Evolutionary conservation across 2,797 vertebrate species (phyloP).

Genomic region (Acropternis orthonyx): DNA sequence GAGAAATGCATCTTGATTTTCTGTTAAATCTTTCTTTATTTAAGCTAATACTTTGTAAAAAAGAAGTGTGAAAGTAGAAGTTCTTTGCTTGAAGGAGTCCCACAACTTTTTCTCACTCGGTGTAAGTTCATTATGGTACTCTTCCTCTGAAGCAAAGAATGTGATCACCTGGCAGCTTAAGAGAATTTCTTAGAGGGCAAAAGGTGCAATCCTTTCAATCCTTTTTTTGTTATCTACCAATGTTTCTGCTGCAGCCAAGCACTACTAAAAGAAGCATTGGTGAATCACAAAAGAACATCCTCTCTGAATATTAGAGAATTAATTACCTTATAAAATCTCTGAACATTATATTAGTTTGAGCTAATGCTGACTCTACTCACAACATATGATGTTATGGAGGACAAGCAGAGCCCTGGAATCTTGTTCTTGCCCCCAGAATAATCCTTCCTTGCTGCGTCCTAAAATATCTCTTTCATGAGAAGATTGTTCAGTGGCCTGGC

Average conservation of each 20-base stretch:
- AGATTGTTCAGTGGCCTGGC: background rate
- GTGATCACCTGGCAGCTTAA: background rate
- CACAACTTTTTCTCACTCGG: background rate
- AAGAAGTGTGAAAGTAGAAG: background rate
- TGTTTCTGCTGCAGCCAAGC: background rate
- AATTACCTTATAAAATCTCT: background rate
- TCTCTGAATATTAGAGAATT: background rate
- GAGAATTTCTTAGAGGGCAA: background rate
- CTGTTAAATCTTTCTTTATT: background rate
- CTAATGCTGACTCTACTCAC: background rate
- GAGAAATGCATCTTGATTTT: background rate
- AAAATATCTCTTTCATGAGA: background rate
- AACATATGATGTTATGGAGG: background rate
- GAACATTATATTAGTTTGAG: background rate
- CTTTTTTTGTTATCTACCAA: background rate
- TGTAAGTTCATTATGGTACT: background rate
- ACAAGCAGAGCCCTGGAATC: background rate
- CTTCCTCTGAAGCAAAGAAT: background rate
- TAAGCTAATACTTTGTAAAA: background rate
- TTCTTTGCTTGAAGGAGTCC: background rate
- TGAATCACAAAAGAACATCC: background rate
- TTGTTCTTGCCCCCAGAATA: background rate
- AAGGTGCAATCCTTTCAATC: background rate
- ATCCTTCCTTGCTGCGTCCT: background rate
- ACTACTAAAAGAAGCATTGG: background rate